These are phyloP conservation scores for Calonectris borealis DNA, from an alignment of 2,113 vertebrate genomes.

Conservation along the genomic window DNA sequence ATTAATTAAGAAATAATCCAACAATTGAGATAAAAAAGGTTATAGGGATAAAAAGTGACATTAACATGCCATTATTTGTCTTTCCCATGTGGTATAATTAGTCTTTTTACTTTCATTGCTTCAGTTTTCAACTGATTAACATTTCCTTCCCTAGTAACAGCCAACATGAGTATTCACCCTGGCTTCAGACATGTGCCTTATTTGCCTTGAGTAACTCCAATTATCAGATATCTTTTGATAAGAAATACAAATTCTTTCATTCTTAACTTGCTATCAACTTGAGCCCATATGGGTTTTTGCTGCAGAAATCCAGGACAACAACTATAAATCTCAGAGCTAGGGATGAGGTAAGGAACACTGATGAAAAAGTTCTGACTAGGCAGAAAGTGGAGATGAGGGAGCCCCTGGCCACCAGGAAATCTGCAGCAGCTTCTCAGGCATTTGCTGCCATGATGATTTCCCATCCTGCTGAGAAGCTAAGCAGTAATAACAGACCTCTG, in stretches of 20 bases:
- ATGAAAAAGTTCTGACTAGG: not conserved
- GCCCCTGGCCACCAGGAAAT: not conserved
- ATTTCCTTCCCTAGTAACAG: not conserved
- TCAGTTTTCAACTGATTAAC: not conserved
- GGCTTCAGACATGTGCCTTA: not conserved
- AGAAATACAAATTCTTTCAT: not conserved
- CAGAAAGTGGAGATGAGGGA: not conserved
- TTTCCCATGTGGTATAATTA: not conserved
- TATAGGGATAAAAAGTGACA: not conserved
- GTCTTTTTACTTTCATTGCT: not conserved
- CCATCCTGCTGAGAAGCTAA: not conserved
- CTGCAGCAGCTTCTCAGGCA: not conserved
- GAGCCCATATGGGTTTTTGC: not conserved
- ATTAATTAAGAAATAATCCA: not conserved
- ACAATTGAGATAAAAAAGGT: not conserved
- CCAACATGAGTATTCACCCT: not conserved
- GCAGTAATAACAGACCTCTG: not conserved
- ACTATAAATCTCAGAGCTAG: not conserved
- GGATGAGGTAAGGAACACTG: fast-evolving
- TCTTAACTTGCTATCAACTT: not conserved
- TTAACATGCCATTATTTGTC: not conserved
- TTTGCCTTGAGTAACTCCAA: not conserved
- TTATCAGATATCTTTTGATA: not conserved
- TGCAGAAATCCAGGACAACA: not conserved
- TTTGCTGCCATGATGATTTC: not conserved